Evolutionary conservation across 1,140 invertebrate species (phyloP), one percentile per base, ranked within the genome.

Genomic region (Nasonia vitripennis): DNA sequence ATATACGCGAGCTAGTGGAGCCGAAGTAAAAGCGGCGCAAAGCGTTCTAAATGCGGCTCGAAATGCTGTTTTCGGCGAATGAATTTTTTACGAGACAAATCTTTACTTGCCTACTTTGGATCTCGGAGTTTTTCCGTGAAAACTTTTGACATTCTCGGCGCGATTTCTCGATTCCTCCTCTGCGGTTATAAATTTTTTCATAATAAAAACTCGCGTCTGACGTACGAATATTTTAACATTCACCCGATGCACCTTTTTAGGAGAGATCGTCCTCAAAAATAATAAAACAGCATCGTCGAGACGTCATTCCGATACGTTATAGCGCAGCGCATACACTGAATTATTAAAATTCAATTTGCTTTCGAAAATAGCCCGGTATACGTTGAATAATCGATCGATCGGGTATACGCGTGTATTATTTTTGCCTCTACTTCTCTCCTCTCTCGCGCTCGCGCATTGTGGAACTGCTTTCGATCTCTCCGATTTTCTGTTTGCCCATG

Each of bases 301-400:
- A 10, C 48, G 48, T 10, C 48, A 45, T 45, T 45, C 41, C 41
- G 7, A 45, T 45, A 45, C 41, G 12, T 27, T 14, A 51, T 51
- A 51, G 1, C 48, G 14, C 2, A 48, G 12, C 45, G 12, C 9
- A 51, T 12, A 17, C 68, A 23, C 10, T 71, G 70, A 71, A 71
- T 71, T 71, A 71, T 71, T 71, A 34, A 71, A 27, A 71, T 71
- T 71, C 70, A 31, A 71, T 71, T 31, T 12, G 17, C 55, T 62
- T 62, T 62, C 17, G 55, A n/a, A 62, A 62, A 62, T n/a, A 62
- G 55, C 55, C 55, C 7, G 20, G 55, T n/a, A 27, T 27, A 20
- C 20, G 20, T 7, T n/a, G 20, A n/a, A 62, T 62, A 62, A n/a
- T 1, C 20, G 17, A 17, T 14, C 12, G 3, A 62, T 20, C 55